Evolutionary conservation across 2,888 invertebrate genomes (phyloP), one percentile per base, ranked within the genome.

Genomic region (Pardosa pseudoannulata): DNA sequence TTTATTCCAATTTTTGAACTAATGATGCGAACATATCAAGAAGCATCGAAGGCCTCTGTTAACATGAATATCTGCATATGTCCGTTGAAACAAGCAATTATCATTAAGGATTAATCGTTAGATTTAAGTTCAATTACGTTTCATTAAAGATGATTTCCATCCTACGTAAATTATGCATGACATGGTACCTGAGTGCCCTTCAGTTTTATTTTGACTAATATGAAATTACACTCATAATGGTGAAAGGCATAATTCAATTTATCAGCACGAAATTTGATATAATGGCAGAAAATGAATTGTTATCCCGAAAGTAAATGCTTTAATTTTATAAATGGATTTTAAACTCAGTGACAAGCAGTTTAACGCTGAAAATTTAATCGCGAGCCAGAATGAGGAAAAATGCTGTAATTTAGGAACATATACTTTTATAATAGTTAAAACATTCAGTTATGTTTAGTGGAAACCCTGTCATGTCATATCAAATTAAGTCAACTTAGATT

Each of bases 101-200:
- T 56, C 56, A 56, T 56, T 56, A 56, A 56, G 56, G 23, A 56
- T 56, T 19, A 23, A 56, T 56, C 3, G 23, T 23, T 23, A 11
- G 23, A 56, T 56, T 56, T 56, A 56, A 56, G 56, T 56, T 23
- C 56, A 56, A 56, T 56, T 56, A 56, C 3, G 56, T 56, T 56
- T 56, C 56, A 56, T 56, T 19, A 56, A 56, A 56, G 56, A 19
- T 23, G 23, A 56, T 46, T 46, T n/a, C 41, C 41, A 23, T 23
- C 23, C 5, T 23, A 5, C 56, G 23, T 23, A 19, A 56, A 56
- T 56, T 23, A 23, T 56, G 23, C 56, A 23, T 56, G 23, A 56
- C 56, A 56, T 3, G 23, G 56, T 11, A 1, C 56, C 23, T 56
- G 56, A 56, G 56, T 56, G 56, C 23, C 36, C 16, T 46, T 6